Percentiles rank a stretch among this genome's conserved stretches.
Evolutionary conservation across 2,797 vertebrate genomes (phyloP).

Genomic region (Enteromius argenteus): DNA sequence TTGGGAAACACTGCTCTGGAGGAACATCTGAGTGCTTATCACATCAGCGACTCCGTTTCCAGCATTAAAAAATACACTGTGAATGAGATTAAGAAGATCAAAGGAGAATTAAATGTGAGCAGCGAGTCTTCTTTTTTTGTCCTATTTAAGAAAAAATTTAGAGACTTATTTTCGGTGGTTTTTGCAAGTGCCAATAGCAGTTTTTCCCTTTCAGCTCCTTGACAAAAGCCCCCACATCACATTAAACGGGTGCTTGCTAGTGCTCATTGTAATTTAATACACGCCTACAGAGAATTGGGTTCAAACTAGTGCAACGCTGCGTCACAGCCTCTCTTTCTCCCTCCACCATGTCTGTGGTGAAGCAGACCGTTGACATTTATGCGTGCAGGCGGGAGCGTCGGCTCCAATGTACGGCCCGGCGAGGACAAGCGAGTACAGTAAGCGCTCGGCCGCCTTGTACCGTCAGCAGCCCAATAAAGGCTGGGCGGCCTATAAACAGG

Average conservation of each 20-base stretch:
- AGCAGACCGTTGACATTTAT: constrained; percentile 71
- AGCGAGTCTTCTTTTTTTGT: constrained; percentile 53
- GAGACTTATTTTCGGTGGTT: constrained; percentile 72
- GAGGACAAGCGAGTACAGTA: constrained; percentile 70
- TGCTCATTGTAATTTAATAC: constrained; percentile 79
- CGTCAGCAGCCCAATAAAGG: constrained; percentile 59
- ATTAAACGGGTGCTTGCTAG: constrained; percentile 74
- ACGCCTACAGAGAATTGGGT: constrained; percentile 73
- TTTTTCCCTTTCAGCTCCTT: constrained; percentile 74
- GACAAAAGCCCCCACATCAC: constrained; percentile 68
- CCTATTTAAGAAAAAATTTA: constrained; percentile 62
- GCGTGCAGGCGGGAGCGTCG: constrained; percentile 64
- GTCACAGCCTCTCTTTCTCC: constrained; percentile 57
- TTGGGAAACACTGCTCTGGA: constrained; percentile 43
- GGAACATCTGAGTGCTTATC: constrained; percentile 59
- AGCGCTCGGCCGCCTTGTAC: constrained; percentile 12
- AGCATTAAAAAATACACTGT: constrained; percentile 62
- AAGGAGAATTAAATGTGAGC: constrained; percentile 68
- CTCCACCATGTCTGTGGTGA: constrained; percentile 60
- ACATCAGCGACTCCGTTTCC: constrained; percentile 61
- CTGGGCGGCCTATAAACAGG: constrained; percentile 76
- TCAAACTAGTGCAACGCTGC: constrained; percentile 71
- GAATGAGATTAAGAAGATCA: constrained; percentile 77
- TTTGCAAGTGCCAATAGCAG: constrained; percentile 68
- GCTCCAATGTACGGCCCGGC: constrained; percentile 59